phyloP scores from a whole-genome alignment of 2,888 invertebrate genomes.

The Macaria notata region DNA sequence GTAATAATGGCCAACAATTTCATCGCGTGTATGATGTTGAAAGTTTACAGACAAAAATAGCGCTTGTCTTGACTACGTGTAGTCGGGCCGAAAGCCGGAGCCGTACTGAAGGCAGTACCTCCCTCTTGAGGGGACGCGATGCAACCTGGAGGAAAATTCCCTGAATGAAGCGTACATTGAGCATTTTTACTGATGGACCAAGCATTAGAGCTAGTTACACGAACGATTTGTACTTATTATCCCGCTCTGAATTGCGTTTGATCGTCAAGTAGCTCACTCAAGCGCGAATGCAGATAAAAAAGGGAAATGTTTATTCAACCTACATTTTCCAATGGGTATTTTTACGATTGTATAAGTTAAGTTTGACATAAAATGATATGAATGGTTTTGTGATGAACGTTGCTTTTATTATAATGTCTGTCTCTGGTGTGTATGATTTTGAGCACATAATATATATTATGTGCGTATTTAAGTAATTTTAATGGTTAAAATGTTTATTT shows the following conservation, averaged over 20 bases:
- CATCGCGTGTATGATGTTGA: constrained; percentile 42
- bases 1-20: constrained; percentile 7
- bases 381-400: no score
- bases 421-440: no score
- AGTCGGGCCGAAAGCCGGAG: constrained; percentile 61
- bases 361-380: no score
- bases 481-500: no score
- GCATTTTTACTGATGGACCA: constrained; percentile 17
- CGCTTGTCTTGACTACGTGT: constrained; percentile 44
- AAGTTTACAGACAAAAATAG: constrained; percentile 62
- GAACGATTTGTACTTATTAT: constrained; percentile 13
- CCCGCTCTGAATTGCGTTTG: constrained; percentile 7
- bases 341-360: no score
- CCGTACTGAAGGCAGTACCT: constrained; percentile 53
- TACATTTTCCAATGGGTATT: not conserved
- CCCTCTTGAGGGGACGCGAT: constrained; percentile 21
- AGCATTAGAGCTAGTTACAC: constrained; percentile 16
- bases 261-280: constrained; percentile 5
- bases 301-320: constrained; percentile 6
- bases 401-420: no score
- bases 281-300: constrained; percentile 11
- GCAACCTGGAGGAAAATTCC: constrained; percentile 32
- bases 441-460: no score
- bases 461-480: no score
- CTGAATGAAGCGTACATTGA: constrained; percentile 28